A percentile compares a stretch with the other conserved stretches of the same genome.
Conservation (phyloP, 2,888 invertebrate species). For the Perizoma flavofasciatum region DNA sequence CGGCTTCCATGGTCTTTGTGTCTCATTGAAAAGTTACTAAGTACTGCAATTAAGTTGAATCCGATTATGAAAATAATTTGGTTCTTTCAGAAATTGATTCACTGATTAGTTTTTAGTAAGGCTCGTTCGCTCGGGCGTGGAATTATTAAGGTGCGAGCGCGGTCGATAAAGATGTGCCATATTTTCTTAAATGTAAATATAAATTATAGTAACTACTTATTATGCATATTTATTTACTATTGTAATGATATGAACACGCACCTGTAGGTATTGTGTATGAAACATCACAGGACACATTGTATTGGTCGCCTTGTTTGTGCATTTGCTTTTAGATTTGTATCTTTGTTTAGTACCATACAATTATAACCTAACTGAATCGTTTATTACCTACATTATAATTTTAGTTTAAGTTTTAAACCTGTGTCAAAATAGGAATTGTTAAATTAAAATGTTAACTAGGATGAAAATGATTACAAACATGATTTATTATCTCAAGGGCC, state of each 20-base stretch:
- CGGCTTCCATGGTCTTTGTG: conserved; percentile 8
- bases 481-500: conserved; percentile 31
- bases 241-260: conserved; percentile 54
- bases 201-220: conserved; percentile 74
- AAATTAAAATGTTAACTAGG: conserved; percentile 40
- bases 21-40: conserved; percentile 9
- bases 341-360: conserved; percentile 53
- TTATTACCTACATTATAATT: conserved; percentile 49
- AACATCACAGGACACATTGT: conserved; percentile 69
- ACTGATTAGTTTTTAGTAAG: conserved; percentile 59
- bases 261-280: conserved; percentile 57
- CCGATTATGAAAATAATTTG: conserved; percentile 17
- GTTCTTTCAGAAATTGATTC: conserved; percentile 28
- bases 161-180: conserved; percentile 82
- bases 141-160: conserved; percentile 58
- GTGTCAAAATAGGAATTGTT: conserved; percentile 43
- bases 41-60: conserved; percentile 7
- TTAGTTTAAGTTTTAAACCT: conserved; percentile 43
- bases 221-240: conserved; percentile 80
- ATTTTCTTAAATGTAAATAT: conserved; percentile 83
- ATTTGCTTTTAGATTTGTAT: conserved; percentile 77
- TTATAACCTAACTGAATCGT: conserved; percentile 45
- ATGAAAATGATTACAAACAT: conserved; percentile 36
- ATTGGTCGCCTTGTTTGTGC: conserved; percentile 75
- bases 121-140: conserved; percentile 58